Evolutionary conservation across 2,888 invertebrate genomes (phyloP).

Genomic region (Pimpla rufipes): DNA sequence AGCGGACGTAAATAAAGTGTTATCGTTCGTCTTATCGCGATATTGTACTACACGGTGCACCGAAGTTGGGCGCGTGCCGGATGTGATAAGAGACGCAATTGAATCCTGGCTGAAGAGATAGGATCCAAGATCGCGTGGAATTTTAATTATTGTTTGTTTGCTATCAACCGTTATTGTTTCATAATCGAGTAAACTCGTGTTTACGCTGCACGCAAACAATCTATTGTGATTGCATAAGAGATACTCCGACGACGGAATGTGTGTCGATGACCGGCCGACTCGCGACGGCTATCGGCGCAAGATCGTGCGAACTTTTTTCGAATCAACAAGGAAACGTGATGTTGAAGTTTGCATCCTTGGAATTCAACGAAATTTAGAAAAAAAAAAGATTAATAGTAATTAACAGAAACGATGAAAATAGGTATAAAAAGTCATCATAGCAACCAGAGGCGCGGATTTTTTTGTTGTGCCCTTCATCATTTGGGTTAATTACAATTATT

Average conservation of each 20-base stretch:
- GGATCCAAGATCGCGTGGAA: not conserved
- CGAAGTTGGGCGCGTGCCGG: constrained; percentile 11
- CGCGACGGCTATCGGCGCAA: not conserved
- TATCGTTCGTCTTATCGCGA: constrained; percentile 15
- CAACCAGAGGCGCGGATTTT: too few species aligned
- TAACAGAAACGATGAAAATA: too few species aligned
- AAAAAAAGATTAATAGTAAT: too few species aligned
- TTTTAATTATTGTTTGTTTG: constrained; percentile 35
- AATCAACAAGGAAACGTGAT: not conserved
- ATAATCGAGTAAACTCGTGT: constrained; percentile 5
- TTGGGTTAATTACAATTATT: too few species aligned
- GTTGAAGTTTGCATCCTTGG: too few species aligned
- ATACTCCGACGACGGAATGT: not conserved
- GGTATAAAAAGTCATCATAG: too few species aligned
- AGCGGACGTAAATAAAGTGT: not conserved
- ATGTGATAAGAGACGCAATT: not conserved
- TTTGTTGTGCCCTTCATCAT: too few species aligned
- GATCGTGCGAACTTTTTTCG: not conserved
- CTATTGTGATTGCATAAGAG: constrained; percentile 6
- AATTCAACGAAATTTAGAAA: too few species aligned
- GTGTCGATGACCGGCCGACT: not conserved
- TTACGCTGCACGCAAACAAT: constrained; percentile 6
- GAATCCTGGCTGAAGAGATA: constrained; percentile 8
- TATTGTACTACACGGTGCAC: not conserved
- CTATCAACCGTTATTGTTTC: constrained; percentile 27